Evolutionary conservation across 2,113 vertebrate genomes (phyloP).

Genomic region (Hipposideros armiger): DNA sequence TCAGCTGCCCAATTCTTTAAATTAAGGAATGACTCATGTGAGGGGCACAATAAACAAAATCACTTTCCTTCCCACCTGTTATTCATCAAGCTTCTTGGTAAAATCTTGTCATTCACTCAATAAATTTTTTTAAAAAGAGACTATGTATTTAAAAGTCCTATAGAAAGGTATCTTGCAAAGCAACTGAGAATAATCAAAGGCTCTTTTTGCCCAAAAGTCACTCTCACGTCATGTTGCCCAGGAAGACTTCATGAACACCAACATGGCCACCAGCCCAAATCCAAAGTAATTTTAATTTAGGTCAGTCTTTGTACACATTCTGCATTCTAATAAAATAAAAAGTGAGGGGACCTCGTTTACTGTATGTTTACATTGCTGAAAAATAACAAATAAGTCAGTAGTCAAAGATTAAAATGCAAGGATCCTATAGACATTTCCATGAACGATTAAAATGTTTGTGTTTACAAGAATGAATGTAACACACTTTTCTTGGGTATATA

Average conservation of each 20-base stretch:
- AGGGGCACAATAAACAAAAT: not conserved
- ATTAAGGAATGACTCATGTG: not conserved
- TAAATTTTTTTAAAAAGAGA: not conserved
- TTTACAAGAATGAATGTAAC: not conserved
- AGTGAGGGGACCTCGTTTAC: not conserved
- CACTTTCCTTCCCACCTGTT: not conserved
- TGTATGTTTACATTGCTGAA: not conserved
- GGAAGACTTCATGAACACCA: accelerated
- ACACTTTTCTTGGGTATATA: not conserved
- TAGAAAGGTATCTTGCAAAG: not conserved
- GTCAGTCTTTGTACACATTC: not conserved
- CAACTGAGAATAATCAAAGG: not conserved
- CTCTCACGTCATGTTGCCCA: too few relatives aligned
- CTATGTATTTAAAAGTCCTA: not conserved
- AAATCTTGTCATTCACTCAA: not conserved
- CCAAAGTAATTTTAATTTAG: not conserved
- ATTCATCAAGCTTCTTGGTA: not conserved
- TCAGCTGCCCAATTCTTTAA: not conserved
- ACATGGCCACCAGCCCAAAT: accelerated
- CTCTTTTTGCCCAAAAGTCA: not conserved
- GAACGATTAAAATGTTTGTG: not conserved
- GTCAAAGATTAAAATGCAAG: not conserved
- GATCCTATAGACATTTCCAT: not conserved
- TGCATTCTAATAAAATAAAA: not conserved
- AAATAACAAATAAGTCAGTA: not conserved